Evolutionary conservation across 2,888 invertebrate genomes (phyloP).

Genomic region (Chrysolina haemoptera): DNA sequence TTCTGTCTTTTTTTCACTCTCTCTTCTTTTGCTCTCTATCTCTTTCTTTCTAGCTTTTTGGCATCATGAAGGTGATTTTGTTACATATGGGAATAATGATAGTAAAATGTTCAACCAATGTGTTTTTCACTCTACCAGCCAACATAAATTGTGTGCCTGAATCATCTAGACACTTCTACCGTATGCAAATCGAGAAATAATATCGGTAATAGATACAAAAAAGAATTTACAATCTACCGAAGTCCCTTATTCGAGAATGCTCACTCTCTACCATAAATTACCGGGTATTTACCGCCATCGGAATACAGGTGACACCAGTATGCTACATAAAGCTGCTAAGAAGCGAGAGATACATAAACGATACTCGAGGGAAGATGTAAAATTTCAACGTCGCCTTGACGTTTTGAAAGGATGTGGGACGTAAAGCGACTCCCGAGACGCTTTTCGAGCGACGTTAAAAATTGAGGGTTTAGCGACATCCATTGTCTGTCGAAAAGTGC

Average conservation of each 20-base stretch:
- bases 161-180: constrained; percentile 43
- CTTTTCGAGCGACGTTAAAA: constrained; percentile 12
- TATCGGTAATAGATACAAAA: constrained; percentile 54
- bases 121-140: no score
- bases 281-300: constrained; percentile 52
- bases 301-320: constrained; percentile 55
- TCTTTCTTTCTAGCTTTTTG: no score
- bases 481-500: constrained; percentile 11
- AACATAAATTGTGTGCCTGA: neutral
- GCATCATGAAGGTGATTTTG: no score
- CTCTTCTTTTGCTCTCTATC: no score
- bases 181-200: constrained; percentile 50
- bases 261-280: constrained; percentile 51
- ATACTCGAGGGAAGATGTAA: constrained; percentile 38
- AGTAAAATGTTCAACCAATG: no score
- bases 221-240: constrained; percentile 56
- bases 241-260: constrained; percentile 51
- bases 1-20: no score
- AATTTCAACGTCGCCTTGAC: constrained; percentile 39
- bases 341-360: constrained; percentile 33
- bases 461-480: constrained; percentile 7
- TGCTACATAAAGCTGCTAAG: constrained; percentile 52
- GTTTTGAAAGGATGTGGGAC: constrained; percentile 20
- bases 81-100: no score
- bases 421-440: constrained; percentile 33